Evolutionary conservation across 92 coral and sea anemone species (phyloP).

Genomic region (Epizoanthus fatuus): DNA sequence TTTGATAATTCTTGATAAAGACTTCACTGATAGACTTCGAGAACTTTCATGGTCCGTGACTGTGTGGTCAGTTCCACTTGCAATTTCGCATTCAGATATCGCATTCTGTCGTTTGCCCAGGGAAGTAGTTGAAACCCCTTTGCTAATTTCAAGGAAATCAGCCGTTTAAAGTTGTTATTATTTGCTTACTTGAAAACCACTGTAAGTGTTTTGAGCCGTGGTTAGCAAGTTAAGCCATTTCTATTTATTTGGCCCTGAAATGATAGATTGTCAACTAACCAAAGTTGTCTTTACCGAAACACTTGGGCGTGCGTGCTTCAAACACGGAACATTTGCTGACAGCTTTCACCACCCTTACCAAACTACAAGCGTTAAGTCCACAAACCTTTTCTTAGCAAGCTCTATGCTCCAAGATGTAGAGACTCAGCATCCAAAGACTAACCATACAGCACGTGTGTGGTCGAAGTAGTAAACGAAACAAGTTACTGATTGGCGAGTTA

Average conservation of each 20-base stretch:
- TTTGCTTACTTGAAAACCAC: background rate
- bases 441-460: slow-evolving; percentile 24
- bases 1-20: slow-evolving; percentile 5
- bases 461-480: slow-evolving; percentile 12
- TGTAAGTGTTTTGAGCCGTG: background rate
- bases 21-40: background rate
- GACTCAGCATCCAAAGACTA: background rate
- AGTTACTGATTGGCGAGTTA: slow-evolving; percentile 28
- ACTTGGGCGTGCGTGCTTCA: background rate
- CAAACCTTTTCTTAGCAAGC: slow-evolving; percentile 27
- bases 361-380: background rate
- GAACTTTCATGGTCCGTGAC: background rate
- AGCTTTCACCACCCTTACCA: background rate
- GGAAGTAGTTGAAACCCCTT: too few relatives aligned
- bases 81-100: background rate
- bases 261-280: background rate
- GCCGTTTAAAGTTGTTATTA: background rate
- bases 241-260: slow-evolving; percentile 4
- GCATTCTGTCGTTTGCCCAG: background rate
- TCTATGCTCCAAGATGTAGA: background rate
- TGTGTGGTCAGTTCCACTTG: background rate
- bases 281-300: background rate
- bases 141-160: background rate
- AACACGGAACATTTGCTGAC: background rate
- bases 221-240: background rate